Evolutionary conservation across 2,888 invertebrate species (phyloP).

Genomic region (Tuberolachnus salignus): DNA sequence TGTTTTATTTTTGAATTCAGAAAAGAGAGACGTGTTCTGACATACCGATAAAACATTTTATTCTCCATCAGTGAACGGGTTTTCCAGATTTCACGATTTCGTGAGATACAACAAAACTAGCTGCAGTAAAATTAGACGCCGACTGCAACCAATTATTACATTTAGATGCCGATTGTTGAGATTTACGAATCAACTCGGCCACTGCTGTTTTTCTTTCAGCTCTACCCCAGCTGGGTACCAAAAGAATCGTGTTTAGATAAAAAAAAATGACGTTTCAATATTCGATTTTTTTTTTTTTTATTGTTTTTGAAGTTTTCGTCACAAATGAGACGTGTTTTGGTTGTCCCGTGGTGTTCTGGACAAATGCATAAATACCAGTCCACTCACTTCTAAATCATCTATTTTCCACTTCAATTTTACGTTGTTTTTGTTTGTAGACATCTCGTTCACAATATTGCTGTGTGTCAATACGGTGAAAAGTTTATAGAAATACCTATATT

Average conservation of each 20-base stretch:
- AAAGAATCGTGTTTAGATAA: conserved; percentile 29
- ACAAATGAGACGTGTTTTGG: conserved; percentile 26
- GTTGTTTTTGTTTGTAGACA: conserved; percentile 15
- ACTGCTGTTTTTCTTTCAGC: conserved; percentile 18
- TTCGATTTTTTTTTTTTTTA: conserved; percentile 41
- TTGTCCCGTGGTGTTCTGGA: conserved; percentile 19
- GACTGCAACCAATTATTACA: conserved; percentile 20
- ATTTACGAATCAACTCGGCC: conserved; percentile 8
- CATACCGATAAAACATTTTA: neutral
- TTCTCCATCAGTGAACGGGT: conserved; percentile 26
- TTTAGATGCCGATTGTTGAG: neutral
- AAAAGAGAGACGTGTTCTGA: neutral
- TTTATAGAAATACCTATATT: conserved; percentile 15
- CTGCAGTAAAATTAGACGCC: conserved; percentile 28
- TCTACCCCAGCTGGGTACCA: conserved; percentile 27
- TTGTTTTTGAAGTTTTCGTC: conserved; percentile 36
- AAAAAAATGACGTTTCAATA: conserved; percentile 39
- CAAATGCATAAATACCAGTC: conserved; percentile 8
- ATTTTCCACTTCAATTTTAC: conserved; percentile 20
- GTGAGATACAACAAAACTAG: neutral
- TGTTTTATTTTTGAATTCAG: neutral
- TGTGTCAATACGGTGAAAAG: neutral
- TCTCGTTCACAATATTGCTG: neutral
- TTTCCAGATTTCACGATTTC: neutral
- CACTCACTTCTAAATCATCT: conserved; percentile 22